Conservation (phyloP, 2,888 invertebrate genomes). For the Eupithecia dodoneata region DNA sequence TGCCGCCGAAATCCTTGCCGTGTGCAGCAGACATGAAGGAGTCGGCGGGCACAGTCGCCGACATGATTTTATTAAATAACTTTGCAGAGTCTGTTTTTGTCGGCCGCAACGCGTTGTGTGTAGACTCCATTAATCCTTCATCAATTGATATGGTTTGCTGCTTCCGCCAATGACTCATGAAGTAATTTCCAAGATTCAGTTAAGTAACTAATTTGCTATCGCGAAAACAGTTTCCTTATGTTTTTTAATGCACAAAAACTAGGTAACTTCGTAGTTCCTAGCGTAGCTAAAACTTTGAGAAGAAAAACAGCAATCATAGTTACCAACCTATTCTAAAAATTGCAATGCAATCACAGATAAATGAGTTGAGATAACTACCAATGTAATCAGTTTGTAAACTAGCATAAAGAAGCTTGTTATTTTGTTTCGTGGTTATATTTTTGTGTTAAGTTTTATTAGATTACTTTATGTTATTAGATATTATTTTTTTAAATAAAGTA, state of each 20-base stretch:
- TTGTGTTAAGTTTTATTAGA: no score
- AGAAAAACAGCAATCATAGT: not conserved
- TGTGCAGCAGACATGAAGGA: not conserved
- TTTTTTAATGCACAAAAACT: constrained; percentile 42
- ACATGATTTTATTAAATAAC: not conserved
- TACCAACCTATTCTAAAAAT: not conserved
- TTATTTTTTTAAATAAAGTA: no score
- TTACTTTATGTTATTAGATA: no score
- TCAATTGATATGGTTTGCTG: not conserved
- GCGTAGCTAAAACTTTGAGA: not conserved
- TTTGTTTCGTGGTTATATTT: not conserved
- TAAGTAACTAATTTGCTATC: constrained; percentile 1
- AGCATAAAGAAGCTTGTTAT: not conserved
- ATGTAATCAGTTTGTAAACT: not conserved
- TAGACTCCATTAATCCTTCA: not conserved
- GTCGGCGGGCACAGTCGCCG: not conserved
- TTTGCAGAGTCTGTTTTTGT: not conserved
- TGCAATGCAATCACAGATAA: not conserved
- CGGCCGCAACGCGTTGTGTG: not conserved
- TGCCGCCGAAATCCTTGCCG: not conserved
- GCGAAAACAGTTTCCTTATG: constrained; percentile 18
- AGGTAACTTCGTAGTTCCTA: not conserved
- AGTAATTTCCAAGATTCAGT: constrained; percentile 1
- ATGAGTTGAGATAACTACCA: not conserved
- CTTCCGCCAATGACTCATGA: not conserved